A percentile compares a stretch with the other conserved stretches of the same genome.
Evolutionary conservation across 2,113 vertebrate species (phyloP).

Genomic region (Microcebus griseorufus): DNA sequence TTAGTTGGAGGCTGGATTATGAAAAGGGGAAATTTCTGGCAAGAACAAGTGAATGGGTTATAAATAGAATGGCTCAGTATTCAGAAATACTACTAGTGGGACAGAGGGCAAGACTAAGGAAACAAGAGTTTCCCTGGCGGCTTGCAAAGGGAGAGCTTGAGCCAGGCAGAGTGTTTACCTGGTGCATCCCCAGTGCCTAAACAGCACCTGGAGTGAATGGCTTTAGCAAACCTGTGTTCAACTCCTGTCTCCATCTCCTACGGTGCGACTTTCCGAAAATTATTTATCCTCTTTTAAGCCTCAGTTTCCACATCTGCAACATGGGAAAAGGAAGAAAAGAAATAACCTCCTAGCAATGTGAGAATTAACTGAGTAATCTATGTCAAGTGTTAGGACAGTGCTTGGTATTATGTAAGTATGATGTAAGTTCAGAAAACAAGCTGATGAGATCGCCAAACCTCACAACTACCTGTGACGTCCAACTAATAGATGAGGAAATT

Average conservation of each 20-base stretch:
- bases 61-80: background rate
- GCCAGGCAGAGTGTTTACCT: background rate
- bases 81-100: background rate
- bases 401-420: too few relatives aligned
- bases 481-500: background rate
- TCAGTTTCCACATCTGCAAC: background rate
- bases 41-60: background rate
- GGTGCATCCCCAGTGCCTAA: fast-evolving
- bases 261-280: background rate
- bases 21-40: background rate
- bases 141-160: background rate
- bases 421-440: background rate
- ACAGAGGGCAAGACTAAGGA: background rate
- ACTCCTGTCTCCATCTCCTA: background rate
- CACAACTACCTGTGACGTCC: background rate
- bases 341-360: background rate
- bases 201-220: too few relatives aligned
- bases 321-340: background rate
- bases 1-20: background rate
- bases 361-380: background rate
- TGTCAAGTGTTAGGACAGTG: background rate
- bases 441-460: background rate
- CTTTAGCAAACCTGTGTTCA: background rate
- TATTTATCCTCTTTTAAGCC: background rate
- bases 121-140: background rate